Conservation (phyloP, 2,888 invertebrate species). For the Ametastegia equiseti region DNA sequence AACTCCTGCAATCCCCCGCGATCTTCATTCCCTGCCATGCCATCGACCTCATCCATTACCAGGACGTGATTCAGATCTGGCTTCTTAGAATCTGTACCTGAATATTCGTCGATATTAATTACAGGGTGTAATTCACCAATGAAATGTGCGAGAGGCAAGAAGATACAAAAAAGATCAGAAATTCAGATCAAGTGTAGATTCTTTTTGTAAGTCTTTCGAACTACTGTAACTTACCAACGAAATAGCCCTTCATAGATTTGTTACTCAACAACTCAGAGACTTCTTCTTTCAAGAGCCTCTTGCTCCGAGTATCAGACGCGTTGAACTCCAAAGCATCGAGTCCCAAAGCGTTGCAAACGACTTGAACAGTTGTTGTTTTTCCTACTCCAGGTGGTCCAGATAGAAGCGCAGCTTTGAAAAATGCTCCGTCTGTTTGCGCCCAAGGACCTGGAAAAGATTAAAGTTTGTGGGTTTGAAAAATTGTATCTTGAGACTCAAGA, state of each 20-base stretch:
- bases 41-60: slow-evolving; percentile 99
- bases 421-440: slow-evolving; percentile 91
- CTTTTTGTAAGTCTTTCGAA: neutral
- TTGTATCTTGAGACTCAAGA: neutral
- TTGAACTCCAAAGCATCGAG: slow-evolving; percentile 96
- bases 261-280: slow-evolving; percentile 89
- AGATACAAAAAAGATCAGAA: slow-evolving; percentile 20
- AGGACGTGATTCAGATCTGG: slow-evolving; percentile 86
- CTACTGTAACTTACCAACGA: slow-evolving; percentile 82
- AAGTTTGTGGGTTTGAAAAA: neutral
- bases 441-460: slow-evolving; percentile 78
- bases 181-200: no score
- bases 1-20: slow-evolving; percentile 97
- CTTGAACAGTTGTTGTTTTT: slow-evolving; percentile 93
- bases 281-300: slow-evolving; percentile 89
- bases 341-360: slow-evolving; percentile 93
- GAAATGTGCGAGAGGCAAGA: neutral
- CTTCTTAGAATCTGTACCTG: slow-evolving; percentile 57
- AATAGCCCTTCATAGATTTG: slow-evolving; percentile 85
- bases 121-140: neutral
- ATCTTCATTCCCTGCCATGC: slow-evolving; percentile 99
- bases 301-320: slow-evolving; percentile 97
- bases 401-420: slow-evolving; percentile 93
- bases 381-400: slow-evolving; percentile 99
- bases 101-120: slow-evolving; percentile 4